Base-by-base conservation (phyloP, 2,888 invertebrate genomes). In the Ecdyonurus torrentis region DNA sequence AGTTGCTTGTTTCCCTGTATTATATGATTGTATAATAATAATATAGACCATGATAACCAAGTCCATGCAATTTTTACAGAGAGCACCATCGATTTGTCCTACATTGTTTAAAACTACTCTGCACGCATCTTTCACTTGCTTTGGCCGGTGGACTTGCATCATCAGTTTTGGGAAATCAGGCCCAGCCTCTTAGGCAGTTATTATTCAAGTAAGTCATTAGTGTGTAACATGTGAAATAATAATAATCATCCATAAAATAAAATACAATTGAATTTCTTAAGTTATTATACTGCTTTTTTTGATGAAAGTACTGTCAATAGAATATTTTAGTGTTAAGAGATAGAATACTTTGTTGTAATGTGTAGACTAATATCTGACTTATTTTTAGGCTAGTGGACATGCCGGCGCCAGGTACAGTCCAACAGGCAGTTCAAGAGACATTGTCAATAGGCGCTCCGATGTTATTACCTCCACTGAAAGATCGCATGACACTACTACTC, bases 31-130 rank as follows among this genome's bases (percentile, higher is more conserved):
- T 62, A 23, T 61, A 62, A 58, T 59, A 61, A 58, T 52, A 64
- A 23, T 62, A 60, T 50, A 62, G 60, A 25, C 60, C 61, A 61
- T 67, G 62, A 58, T 59, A 62, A 59, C 64, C 68, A 61, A n/a
- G n/a, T n/a, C 70, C 71, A 65, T 64, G 23, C 10, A 61, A 63
- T 66, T 64, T 24, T 63, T 69, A 50, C 69, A 77, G 77, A 58
- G 81, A 81, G 60, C 83, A 83, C 67, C 76, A 80, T 64, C 73
- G 77, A 65, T 83, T 83, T 72, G 80, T 83, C 10, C 70, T 78
- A 62, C 72, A 81, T 25, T 81, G 80, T 67, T 71, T 83, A 62
- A 78, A 79, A 67, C 74, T 83, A 59, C 72, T 84, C 18, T 77
- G 76, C 65, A 79, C 81, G 2, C 83, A 83, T 73, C 74, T 83